These are phyloP conservation scores for Polypterus bichir DNA, from an alignment of 2,113 vertebrate genomes.

Conservation along the genomic window DNA sequence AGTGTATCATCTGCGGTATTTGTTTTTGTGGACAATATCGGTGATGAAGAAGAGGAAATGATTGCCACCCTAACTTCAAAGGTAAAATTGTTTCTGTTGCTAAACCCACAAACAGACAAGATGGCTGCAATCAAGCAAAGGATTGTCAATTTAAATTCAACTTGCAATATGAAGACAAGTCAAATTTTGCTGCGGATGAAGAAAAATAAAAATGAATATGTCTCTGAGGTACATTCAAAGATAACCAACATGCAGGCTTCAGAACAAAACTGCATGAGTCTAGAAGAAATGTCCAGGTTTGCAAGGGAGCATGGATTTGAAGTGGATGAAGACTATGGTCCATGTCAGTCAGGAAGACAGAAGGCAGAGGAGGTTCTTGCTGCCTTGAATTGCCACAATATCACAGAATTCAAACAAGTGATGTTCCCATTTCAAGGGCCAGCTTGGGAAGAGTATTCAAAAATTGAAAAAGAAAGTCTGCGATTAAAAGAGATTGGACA, in stretches of 20 bases:
- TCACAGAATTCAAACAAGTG: not conserved
- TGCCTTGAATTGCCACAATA: not conserved
- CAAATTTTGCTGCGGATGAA: not conserved
- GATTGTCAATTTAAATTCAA: not conserved
- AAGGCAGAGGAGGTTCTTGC: not conserved
- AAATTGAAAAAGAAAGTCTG: conserved; percentile 8
- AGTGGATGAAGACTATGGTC: conserved; percentile 4
- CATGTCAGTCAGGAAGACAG: not conserved
- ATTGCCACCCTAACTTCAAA: conserved; percentile 1
- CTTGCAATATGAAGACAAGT: not conserved
- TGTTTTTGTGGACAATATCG: conserved; percentile 10
- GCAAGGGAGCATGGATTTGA: not conserved
- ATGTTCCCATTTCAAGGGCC: conserved; percentile 8
- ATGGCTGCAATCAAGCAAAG: conserved; percentile 5
- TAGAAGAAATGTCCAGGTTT: not conserved
- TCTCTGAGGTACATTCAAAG: not conserved
- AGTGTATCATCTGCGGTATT: not conserved
- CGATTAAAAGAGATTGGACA: not conserved
- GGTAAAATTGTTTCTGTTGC: not conserved
- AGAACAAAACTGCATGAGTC: not conserved
- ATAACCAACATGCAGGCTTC: not conserved
- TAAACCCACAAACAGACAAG: conserved; percentile 8
- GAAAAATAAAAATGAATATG: not conserved
- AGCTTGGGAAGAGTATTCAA: conserved; percentile 1
- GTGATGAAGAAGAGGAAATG: not conserved